These are phyloP conservation scores for Callocephalon fimbriatum DNA, from an alignment of 2,113 vertebrate genomes.

Conservation along the genomic window DNA sequence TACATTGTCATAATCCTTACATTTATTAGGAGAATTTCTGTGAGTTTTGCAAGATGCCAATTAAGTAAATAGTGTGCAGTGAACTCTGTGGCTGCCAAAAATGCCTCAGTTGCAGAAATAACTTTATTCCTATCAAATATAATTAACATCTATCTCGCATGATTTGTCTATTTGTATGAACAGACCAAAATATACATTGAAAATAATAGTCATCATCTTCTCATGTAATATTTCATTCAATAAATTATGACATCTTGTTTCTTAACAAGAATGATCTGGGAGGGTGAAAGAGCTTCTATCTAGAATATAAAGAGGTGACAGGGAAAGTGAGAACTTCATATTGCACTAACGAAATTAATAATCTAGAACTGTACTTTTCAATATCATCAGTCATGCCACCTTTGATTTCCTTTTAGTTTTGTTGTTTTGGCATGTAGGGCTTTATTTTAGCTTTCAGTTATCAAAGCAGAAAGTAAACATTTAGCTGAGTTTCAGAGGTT, in stretches of 20 bases:
- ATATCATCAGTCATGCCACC: not conserved
- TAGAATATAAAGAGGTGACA: not conserved
- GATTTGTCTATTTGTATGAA: slow-evolving; percentile 7
- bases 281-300: not conserved
- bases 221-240: slow-evolving; percentile 13
- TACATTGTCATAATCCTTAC: slow-evolving; percentile 17
- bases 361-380: not conserved
- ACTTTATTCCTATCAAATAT: not conserved
- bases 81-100: slow-evolving; percentile 42
- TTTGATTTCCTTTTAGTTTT: not conserved
- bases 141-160: slow-evolving; percentile 10
- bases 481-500: not conserved
- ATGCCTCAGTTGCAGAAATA: slow-evolving; percentile 53
- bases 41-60: slow-evolving; percentile 53
- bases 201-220: slow-evolving; percentile 25
- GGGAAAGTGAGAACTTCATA: not conserved
- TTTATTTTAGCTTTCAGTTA: not conserved
- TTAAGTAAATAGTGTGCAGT: slow-evolving; percentile 31
- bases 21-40: slow-evolving; percentile 39
- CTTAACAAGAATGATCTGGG: not conserved
- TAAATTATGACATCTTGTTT: slow-evolving; percentile 6
- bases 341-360: not conserved
- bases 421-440: not conserved
- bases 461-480: not conserved
- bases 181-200: slow-evolving; percentile 28